Evolutionary conservation across 2,797 vertebrate genomes (phyloP).

Genomic region (Spheniscus humboldti): DNA sequence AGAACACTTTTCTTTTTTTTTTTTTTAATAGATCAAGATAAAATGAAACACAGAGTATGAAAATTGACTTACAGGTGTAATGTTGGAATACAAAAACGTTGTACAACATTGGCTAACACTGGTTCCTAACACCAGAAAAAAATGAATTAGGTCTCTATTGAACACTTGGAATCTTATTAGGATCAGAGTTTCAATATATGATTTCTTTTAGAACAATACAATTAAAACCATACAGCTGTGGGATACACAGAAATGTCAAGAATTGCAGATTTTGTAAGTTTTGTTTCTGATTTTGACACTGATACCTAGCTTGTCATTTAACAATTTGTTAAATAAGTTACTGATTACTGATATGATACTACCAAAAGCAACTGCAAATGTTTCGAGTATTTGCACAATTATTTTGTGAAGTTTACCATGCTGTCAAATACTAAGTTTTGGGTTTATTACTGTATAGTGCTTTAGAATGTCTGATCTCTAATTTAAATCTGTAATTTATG

Average conservation of each 20-base stretch:
- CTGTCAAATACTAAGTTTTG: neutral
- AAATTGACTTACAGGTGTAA: neutral
- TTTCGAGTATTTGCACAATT: neutral
- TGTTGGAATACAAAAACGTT: neutral
- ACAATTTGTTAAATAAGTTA: neutral
- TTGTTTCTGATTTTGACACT: neutral
- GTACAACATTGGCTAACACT: neutral
- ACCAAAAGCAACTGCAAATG: neutral
- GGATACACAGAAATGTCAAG: neutral
- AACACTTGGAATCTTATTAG: neutral
- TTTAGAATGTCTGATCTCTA: neutral
- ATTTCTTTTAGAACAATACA: neutral
- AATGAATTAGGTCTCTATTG: neutral
- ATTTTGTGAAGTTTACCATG: neutral
- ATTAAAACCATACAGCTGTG: neutral
- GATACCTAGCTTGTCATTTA: neutral
- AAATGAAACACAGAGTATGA: neutral
- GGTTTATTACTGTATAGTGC: neutral
- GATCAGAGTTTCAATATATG: neutral
- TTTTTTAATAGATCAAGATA: neutral
- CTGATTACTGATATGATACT: neutral
- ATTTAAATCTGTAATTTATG: neutral
- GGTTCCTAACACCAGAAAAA: neutral
- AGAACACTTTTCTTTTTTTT: neutral
- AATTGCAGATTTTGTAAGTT: neutral